Evolutionary conservation across 2,797 vertebrate species (phyloP).

Genomic region (Taenioides sp.): DNA sequence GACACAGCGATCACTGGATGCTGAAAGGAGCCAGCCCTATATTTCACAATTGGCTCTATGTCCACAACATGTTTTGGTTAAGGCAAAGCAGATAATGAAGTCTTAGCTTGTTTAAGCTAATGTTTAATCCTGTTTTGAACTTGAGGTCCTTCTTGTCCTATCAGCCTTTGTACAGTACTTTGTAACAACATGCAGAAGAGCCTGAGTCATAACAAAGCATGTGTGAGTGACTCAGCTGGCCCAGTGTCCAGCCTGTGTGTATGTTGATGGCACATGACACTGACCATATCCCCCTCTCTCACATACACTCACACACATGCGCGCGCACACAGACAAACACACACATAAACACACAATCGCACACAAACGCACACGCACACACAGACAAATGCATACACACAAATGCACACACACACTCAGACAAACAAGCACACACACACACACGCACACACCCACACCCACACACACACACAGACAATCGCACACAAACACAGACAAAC

Average conservation of each 20-base stretch:
- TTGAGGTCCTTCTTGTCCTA: not conserved
- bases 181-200: conserved; percentile 38
- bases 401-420: not conserved
- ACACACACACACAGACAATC: too few relatives aligned
- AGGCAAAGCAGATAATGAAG: not conserved
- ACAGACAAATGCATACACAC: conserved; percentile 4
- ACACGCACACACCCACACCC: too few relatives aligned
- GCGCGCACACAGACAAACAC: not conserved
- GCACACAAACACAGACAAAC: not conserved
- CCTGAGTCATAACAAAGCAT: conserved; percentile 57
- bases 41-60: not conserved
- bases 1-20: not conserved
- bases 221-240: conserved; percentile 61
- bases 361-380: too few relatives aligned
- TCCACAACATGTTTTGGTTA: not conserved
- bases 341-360: conserved; percentile 5
- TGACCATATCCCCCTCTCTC: conserved; percentile 38
- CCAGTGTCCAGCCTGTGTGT: conserved; percentile 50
- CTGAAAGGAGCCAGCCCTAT: not conserved
- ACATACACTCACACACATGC: conserved; percentile 16
- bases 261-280: conserved; percentile 63
- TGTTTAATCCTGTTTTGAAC: not conserved
- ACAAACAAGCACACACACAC: not conserved
- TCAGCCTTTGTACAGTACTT: not conserved
- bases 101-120: not conserved